phyloP scores from a whole-genome alignment of 1,140 invertebrate genomes.

The Aporrectodea caliginosa region DNA sequence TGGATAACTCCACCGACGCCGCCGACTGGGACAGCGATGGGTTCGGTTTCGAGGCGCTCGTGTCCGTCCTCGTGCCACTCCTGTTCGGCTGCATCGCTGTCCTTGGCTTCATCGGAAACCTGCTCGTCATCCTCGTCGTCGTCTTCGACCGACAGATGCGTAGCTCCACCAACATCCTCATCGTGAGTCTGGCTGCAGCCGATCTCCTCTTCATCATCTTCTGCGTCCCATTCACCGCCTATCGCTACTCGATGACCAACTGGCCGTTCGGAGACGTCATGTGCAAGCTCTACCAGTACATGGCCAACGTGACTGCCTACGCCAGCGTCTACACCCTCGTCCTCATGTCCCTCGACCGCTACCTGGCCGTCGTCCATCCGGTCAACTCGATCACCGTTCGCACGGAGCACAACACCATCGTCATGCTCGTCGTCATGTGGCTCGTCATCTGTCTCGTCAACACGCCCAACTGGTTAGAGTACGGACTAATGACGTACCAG shows the following conservation, averaged over 20 bases:
- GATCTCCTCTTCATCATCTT: slow-evolving; percentile 91
- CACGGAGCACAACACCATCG: slow-evolving; percentile 77
- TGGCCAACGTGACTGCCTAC: slow-evolving; percentile 74
- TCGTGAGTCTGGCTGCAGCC: slow-evolving; percentile 76
- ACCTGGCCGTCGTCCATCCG: slow-evolving; percentile 89
- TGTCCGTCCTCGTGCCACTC: slow-evolving; percentile 65
- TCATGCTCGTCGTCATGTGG: slow-evolving; percentile 71
- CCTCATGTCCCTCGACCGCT: slow-evolving; percentile 90
- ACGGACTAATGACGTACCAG: slow-evolving; percentile 62
- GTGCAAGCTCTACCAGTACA: slow-evolving; percentile 82
- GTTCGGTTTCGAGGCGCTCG: slow-evolving; percentile 36
- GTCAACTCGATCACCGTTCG: slow-evolving; percentile 81
- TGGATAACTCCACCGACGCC: too few species aligned
- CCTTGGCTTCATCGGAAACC: slow-evolving; percentile 3
- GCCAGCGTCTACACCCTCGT: slow-evolving; percentile 90
- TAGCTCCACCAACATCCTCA: slow-evolving; percentile 79
- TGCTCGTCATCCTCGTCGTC: slow-evolving; percentile 69
- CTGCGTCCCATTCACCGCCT: slow-evolving; percentile 72
- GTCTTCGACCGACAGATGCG: slow-evolving; percentile 75
- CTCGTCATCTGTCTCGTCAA: slow-evolving; percentile 67
- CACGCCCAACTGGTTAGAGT: slow-evolving; percentile 71
- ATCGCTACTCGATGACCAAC: slow-evolving; percentile 51
- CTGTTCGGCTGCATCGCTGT: slow-evolving; percentile 62
- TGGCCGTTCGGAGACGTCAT: slow-evolving; percentile 88
- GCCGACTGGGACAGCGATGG: too few species aligned